A percentile compares a stretch with the other conserved stretches of the same genome.
phyloP scores from a whole-genome alignment of 2,113 vertebrate genomes.

The Amblyopsis rosae region DNA sequence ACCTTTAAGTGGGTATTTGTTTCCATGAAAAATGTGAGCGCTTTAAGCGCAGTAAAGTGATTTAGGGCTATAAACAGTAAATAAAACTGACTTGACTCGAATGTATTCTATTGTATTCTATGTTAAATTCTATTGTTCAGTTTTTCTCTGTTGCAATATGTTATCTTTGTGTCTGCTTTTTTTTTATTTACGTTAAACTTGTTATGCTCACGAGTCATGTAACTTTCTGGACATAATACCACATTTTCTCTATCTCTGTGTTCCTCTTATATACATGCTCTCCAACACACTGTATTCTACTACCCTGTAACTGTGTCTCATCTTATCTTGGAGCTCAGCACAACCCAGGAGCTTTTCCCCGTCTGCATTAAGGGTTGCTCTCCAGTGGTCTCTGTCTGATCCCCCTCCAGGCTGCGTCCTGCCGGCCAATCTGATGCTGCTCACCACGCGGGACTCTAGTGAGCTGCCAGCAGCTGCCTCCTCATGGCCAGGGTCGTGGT shows the following conservation, averaged over 20 bases:
- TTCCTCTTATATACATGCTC: background rate
- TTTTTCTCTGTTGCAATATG: background rate
- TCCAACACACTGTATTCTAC: background rate
- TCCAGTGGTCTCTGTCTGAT: slow-evolving; percentile 30
- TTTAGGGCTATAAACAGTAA: too few relatives aligned
- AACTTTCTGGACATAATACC: background rate
- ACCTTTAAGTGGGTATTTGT: too few relatives aligned
- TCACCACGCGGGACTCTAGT: slow-evolving; percentile 36
- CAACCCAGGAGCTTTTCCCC: slow-evolving; percentile 26
- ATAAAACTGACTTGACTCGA: too few relatives aligned
- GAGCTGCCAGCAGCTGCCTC: slow-evolving; percentile 29
- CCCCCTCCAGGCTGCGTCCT: slow-evolving; percentile 45
- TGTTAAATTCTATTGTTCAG: too few relatives aligned
- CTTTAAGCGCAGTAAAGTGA: too few relatives aligned
- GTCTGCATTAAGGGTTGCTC: slow-evolving; percentile 13
- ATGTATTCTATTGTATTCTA: too few relatives aligned
- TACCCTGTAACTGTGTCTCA: background rate
- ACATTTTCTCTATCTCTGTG: background rate
- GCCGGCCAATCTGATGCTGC: slow-evolving; percentile 31
- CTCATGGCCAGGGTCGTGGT: slow-evolving; percentile 16
- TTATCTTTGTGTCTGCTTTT: too few relatives aligned
- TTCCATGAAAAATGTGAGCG: too few relatives aligned
- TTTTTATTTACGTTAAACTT: background rate
- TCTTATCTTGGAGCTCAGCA: slow-evolving; percentile 25
- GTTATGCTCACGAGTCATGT: background rate